Evolutionary conservation across 2,888 invertebrate genomes (phyloP), one percentile per base, ranked within the genome.

Genomic region (Watsonalla binaria): DNA sequence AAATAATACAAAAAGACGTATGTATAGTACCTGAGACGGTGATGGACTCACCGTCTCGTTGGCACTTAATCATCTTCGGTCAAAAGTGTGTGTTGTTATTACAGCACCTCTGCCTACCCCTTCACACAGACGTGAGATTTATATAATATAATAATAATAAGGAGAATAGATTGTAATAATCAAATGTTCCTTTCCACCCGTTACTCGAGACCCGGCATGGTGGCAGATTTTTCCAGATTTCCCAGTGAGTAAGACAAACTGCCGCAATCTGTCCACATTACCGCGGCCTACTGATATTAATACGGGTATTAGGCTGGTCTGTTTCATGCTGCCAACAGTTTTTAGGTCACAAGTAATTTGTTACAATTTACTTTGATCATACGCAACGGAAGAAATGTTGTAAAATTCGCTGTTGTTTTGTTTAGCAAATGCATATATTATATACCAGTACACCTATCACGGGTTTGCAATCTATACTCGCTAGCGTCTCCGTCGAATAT

Each of bases 241-340:
- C 53, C 56, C 61, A 46, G 62, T 67, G 67, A 72, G 69, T 66
- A 65, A 73, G 71, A 79, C 66, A 69, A 75, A 78, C 62, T 61
- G 57, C 54, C 51, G 60, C 69, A 60, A 78, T 79, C 73, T 70
- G 63, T 78, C 60, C 66, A 69, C 67, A 76, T 79, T 79, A 76
- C 62, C 46, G 45, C 34, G 58, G 60, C 61, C 63, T 63, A 60
- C 65, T 62, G 69, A 70, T 74, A 78, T 78, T 78, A 77, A 77
- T 76, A 72, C 72, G 60, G 58, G 68, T 59, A 63, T 70, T 69
- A 70, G 63, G 56, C 35, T 47, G 62, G 62, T 61, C 62, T 69
- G 65, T 65, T 68, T 66, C n/a, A 45, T 51, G 34, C 34, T 35
- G 35, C 37, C 49, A 37, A 37, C 15, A 39, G 37, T 37, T 37